phyloP scores from a whole-genome alignment of 2,797 vertebrate species.

The Gallinago stenura region DNA sequence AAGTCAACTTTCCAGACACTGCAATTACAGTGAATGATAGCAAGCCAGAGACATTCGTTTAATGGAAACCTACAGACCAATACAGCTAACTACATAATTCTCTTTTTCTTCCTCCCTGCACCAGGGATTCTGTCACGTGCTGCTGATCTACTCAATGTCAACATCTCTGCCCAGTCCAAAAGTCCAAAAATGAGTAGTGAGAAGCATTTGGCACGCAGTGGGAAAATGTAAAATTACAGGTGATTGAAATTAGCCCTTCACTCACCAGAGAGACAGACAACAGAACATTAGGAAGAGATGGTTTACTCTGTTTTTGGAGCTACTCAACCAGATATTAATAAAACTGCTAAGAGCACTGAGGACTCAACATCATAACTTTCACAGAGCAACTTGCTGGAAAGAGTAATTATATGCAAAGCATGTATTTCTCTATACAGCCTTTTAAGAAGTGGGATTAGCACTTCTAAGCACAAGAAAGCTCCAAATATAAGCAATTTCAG shows the following conservation, averaged over 20 bases:
- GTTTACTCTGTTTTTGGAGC: neutral
- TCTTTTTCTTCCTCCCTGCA: slow-evolving; percentile 40
- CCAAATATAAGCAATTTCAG: slow-evolving; percentile 59
- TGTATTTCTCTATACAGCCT: neutral
- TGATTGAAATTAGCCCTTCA: slow-evolving; percentile 6
- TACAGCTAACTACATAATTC: slow-evolving; percentile 61
- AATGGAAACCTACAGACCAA: slow-evolving; percentile 67
- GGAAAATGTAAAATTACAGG: neutral
- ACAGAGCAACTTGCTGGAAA: neutral
- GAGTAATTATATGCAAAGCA: slow-evolving; percentile 51
- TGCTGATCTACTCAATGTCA: slow-evolving; percentile 17
- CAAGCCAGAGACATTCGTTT: slow-evolving; percentile 76
- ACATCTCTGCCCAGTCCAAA: neutral
- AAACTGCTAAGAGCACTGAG: neutral
- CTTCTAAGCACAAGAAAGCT: slow-evolving; percentile 40
- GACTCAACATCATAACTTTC: neutral
- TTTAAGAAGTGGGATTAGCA: slow-evolving; percentile 60
- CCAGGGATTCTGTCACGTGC: neutral
- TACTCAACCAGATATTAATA: neutral
- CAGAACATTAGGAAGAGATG: neutral
- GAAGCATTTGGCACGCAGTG: neutral
- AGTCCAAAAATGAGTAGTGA: neutral
- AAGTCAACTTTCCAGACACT: slow-evolving; percentile 77
- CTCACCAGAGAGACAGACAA: neutral
- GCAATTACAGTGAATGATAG: slow-evolving; percentile 81